Evolutionary conservation across 2,113 vertebrate genomes (phyloP), one percentile per base, ranked within the genome.

Genomic region (Brachirus orientalis): DNA sequence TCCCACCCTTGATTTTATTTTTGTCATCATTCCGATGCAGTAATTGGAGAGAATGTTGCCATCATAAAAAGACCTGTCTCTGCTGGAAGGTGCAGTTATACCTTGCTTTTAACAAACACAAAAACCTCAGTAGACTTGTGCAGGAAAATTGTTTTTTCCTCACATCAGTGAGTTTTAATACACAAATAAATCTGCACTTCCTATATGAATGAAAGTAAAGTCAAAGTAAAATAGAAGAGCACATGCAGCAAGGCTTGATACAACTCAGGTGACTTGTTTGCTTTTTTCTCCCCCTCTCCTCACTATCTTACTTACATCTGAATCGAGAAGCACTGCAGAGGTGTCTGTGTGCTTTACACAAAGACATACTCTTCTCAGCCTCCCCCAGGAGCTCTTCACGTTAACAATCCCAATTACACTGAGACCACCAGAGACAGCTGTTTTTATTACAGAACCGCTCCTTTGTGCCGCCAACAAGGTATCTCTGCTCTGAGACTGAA

Each of bases 341-440:
- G 87, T 80, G 86, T 90, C 86, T 92, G 89, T 91, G 82, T 91
- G 88, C 91, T 91, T 91, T 93, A 90, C 87, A 92, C 89, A 92
- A 92, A 92, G 92, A 93, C 90, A 81, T 68, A 63, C 70, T 88
- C 84, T 67, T 75, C 87, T 86, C 80, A 77, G 80, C 72, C 79
- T 94, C 92, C 91, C 93, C 73, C 88, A 93, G 92, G 93, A 94
- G 87, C 90, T 84, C 84, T 88, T 79, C 87, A 86, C 88, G 90
- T 90, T 94, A 93, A 94, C 93, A 93, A 93, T 92, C 90, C 92
- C 91, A 94, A 94, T 94, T 94, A 94, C 90, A 91, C 86, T 74
- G 50, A 80, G 90, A 92, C 92, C 93, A 92, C 92, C 90, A 90
- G 92, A 94, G 93, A 94, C 91, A 89, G 87, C 89, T 91, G 90